Conservation (phyloP, 1,140 invertebrate species). For the Pogonomyrmex barbatus region DNA sequence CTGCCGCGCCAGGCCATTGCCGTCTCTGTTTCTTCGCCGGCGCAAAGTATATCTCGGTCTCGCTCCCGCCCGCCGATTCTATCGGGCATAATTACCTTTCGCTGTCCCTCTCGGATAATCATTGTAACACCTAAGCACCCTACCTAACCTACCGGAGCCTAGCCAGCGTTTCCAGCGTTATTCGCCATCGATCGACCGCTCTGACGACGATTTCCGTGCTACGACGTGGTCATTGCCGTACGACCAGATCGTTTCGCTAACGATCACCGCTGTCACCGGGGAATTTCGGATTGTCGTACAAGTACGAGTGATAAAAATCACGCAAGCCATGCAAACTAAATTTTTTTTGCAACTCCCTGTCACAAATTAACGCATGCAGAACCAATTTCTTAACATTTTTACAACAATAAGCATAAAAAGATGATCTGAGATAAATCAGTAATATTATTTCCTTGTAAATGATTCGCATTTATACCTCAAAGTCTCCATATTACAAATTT, state of each 20-base stretch:
- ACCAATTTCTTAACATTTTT: neutral
- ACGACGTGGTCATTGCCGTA: conserved; percentile 76
- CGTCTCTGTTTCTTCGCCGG: conserved; percentile 77
- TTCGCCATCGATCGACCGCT: conserved; percentile 77
- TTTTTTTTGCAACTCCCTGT: neutral
- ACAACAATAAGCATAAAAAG: neutral
- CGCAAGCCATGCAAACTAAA: neutral
- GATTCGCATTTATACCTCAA: neutral
- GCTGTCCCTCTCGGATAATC: conserved; percentile 86
- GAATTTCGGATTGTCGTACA: conserved; percentile 67
- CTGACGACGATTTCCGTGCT: conserved; percentile 77
- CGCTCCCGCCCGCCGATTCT: conserved; percentile 82
- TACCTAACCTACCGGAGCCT: conserved; percentile 83
- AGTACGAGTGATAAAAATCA: conserved; percentile 14
- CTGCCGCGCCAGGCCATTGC: conserved; percentile 56
- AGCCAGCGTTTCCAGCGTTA: conserved; percentile 84
- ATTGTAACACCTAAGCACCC: conserved; percentile 86
- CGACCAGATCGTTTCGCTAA: conserved; percentile 75
- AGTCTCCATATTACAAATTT: neutral
- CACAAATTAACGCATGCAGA: too few species aligned
- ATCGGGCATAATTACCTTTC: conserved; percentile 86
- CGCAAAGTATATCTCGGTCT: conserved; percentile 83
- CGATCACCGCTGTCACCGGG: conserved; percentile 73
- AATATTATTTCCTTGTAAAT: neutral
- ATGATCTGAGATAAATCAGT: neutral